Percentiles rank a stretch among this genome's conserved stretches.
phyloP scores from a whole-genome alignment of 2,888 invertebrate species.

The Antitype chi region DNA sequence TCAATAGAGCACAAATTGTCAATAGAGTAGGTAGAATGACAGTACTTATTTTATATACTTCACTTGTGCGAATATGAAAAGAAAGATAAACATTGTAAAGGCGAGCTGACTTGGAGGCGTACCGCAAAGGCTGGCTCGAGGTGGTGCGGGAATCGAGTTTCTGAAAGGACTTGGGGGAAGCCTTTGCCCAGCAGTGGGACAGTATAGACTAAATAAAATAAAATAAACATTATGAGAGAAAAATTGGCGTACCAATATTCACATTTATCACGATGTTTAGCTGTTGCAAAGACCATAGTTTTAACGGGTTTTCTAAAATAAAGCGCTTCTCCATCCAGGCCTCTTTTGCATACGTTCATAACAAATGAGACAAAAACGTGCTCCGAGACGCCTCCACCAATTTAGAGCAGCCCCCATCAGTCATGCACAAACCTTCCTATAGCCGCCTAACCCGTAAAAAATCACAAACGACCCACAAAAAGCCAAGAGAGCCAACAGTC shows the following conservation, averaged over 20 bases:
- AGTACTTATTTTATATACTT: too few species aligned
- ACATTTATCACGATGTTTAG: background rate
- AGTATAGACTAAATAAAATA: too few species aligned
- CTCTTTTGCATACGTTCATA: constrained; percentile 2
- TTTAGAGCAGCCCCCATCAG: constrained; percentile 26
- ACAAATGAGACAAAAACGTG: constrained; percentile 32
- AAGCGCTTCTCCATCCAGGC: background rate
- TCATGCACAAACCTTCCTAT: constrained; percentile 42
- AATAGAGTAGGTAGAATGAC: constrained; percentile 6
- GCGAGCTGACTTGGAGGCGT: too few species aligned
- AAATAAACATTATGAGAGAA: too few species aligned
- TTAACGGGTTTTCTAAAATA: background rate
- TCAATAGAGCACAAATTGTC: constrained; percentile 17
- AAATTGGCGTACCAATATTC: background rate
- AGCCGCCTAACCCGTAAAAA: constrained; percentile 54
- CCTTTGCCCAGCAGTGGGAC: too few species aligned
- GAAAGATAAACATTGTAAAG: too few species aligned
- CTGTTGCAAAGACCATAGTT: background rate
- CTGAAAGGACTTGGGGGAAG: too few species aligned
- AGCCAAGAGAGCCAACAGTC: constrained; percentile 48
- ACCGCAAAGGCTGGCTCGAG: too few species aligned
- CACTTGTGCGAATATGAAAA: background rate
- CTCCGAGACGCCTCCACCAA: background rate
- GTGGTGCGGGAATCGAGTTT: too few species aligned
- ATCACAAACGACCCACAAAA: constrained; percentile 58